Percentiles rank a stretch among this genome's conserved stretches.
Evolutionary conservation across 2,797 vertebrate species (phyloP).

Genomic region (Gila robusta): DNA sequence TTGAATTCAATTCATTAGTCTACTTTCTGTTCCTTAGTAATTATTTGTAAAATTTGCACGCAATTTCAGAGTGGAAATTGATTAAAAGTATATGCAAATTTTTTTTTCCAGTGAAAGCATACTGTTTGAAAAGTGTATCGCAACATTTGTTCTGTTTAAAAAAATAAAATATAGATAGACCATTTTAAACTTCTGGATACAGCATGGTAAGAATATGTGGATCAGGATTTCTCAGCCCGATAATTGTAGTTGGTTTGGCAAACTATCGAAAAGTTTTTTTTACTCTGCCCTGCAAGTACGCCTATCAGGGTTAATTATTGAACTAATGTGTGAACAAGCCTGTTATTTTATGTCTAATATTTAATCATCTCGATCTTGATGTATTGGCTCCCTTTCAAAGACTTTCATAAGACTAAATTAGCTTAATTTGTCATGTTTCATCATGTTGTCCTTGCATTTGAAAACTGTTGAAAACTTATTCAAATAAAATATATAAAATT

Average conservation of each 20-base stretch:
- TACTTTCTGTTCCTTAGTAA: not conserved
- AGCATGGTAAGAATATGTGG: not conserved
- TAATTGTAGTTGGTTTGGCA: slow-evolving; percentile 17
- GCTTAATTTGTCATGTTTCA: not conserved
- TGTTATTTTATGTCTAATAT: slow-evolving; percentile 19
- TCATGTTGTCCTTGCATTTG: not conserved
- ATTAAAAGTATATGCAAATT: no score
- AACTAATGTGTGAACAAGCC: slow-evolving; percentile 34
- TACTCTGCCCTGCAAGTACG: not conserved
- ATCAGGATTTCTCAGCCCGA: slow-evolving; percentile 2
- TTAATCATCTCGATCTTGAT: slow-evolving; percentile 14
- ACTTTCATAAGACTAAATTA: not conserved
- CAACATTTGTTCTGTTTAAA: not conserved
- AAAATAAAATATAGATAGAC: not conserved
- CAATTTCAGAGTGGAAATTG: not conserved
- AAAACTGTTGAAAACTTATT: not conserved
- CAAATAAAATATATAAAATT: not conserved
- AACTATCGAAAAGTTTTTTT: not conserved
- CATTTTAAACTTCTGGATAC: not conserved
- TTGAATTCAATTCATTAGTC: not conserved
- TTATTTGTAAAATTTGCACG: not conserved
- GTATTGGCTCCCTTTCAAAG: slow-evolving; percentile 7
- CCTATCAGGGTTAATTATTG: slow-evolving; percentile 26
- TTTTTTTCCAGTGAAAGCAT: not conserved
- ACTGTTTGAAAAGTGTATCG: not conserved